Evolutionary conservation across 1,140 invertebrate genomes (phyloP).

Genomic region (Dolichoris vasculosae): DNA sequence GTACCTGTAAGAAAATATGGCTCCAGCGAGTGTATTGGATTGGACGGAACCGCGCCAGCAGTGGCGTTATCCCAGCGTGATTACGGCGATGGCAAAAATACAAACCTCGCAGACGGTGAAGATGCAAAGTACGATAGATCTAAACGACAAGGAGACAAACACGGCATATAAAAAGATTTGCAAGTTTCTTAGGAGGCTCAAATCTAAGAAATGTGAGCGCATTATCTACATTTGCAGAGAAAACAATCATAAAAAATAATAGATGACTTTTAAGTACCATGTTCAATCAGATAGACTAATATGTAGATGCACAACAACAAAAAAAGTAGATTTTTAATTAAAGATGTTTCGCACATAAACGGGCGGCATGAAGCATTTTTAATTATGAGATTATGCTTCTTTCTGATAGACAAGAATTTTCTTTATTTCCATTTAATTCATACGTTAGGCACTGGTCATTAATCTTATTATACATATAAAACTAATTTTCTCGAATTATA

Average conservation of each 20-base stretch:
- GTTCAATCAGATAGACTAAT: no score
- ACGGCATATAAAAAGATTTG: constrained; percentile 71
- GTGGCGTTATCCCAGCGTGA: constrained; percentile 64
- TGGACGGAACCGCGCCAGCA: constrained; percentile 70
- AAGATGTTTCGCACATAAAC: not conserved
- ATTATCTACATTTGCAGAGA: not conserved
- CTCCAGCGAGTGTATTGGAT: constrained; percentile 65
- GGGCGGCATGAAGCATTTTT: not conserved
- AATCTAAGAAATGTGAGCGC: constrained; percentile 69
- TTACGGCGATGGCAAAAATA: constrained; percentile 7
- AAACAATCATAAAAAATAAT: no score
- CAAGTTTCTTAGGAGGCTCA: constrained; percentile 66
- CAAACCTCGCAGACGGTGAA: constrained; percentile 56
- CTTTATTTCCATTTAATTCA: no score
- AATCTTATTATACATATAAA: no score
- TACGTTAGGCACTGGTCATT: no score
- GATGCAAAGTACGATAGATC: constrained; percentile 62
- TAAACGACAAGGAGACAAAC: constrained; percentile 63
- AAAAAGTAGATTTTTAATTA: no score
- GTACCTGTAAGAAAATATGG: constrained; percentile 57
- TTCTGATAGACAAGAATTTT: no score
- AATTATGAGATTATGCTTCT: no score
- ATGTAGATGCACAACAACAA: no score
- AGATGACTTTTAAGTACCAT: no score
- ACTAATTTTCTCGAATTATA: no score